Evolutionary conservation across 2,797 vertebrate genomes (phyloP).

Genomic region (Cephalopachus bancanus): DNA sequence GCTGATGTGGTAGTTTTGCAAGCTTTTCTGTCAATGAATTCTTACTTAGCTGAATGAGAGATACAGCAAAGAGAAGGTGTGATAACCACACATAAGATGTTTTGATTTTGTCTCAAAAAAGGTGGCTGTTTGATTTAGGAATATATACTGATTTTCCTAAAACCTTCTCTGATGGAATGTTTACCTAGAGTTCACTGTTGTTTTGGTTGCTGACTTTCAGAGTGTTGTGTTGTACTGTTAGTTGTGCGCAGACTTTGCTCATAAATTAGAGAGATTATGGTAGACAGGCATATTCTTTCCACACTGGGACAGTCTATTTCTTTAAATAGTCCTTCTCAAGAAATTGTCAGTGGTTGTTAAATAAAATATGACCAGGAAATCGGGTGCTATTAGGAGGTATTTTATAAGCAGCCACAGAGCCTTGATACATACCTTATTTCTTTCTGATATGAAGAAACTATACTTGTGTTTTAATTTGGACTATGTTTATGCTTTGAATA

Average conservation of each 20-base stretch:
- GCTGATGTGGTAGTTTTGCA: neutral
- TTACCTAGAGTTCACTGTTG: neutral
- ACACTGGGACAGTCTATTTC: neutral
- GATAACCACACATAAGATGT: neutral
- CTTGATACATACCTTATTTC: neutral
- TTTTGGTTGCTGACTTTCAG: neutral
- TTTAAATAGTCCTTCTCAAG: slow-evolving; percentile 40
- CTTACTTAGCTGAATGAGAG: neutral
- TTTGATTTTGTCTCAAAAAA: neutral
- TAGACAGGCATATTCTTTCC: neutral
- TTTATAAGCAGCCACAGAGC: neutral
- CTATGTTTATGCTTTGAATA: neutral
- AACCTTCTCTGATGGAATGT: neutral
- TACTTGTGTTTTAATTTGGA: neutral
- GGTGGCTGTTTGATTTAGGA: slow-evolving; percentile 4
- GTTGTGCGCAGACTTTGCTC: neutral
- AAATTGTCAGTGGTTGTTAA: neutral
- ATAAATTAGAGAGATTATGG: slow-evolving; percentile 28
- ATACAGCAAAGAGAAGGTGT: neutral
- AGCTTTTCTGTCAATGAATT: neutral
- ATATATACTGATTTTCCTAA: neutral
- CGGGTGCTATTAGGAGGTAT: neutral
- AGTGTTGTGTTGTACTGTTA: neutral
- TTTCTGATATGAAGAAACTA: neutral
- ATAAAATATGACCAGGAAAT: neutral